These are phyloP conservation scores for Drosophila paramelanica DNA, from an alignment of 2,888 invertebrate species.

Conservation along the genomic window DNA sequence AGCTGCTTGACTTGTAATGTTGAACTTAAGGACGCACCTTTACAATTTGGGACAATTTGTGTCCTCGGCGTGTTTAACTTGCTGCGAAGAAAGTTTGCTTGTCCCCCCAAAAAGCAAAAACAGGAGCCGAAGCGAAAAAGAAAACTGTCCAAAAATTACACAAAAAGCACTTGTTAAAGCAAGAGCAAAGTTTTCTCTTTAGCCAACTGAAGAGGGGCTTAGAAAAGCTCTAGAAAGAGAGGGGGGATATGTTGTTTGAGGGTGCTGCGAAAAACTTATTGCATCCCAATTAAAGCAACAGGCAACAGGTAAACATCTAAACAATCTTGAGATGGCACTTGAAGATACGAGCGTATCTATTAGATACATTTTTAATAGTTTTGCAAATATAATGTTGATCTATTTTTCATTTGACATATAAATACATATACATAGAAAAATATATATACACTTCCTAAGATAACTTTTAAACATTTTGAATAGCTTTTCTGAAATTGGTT, in stretches of 20 bases:
- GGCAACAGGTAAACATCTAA: constrained; percentile 16
- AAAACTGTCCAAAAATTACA: constrained; percentile 24
- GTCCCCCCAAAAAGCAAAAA: constrained; percentile 6
- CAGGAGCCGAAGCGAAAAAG: background rate
- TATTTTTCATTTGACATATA: too few species aligned
- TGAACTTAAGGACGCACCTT: constrained; percentile 32
- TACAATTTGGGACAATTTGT: constrained; percentile 31
- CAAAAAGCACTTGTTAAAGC: constrained; percentile 13
- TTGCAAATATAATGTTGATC: too few species aligned
- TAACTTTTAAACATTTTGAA: too few species aligned
- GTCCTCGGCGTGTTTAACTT: constrained; percentile 39
- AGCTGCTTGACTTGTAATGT: constrained; percentile 5
- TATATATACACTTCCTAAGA: too few species aligned
- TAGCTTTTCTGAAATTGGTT: too few species aligned
- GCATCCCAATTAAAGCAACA: constrained; percentile 34
- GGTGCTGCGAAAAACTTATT: constrained; percentile 3
- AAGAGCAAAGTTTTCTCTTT: constrained; percentile 26
- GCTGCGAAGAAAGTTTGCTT: constrained; percentile 36
- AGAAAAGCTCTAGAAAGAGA: too few species aligned
- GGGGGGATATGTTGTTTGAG: background rate
- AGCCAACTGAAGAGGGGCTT: background rate
- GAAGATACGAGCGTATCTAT: constrained; percentile 30
- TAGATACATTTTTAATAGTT: constrained; percentile 3
- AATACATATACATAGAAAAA: too few species aligned
- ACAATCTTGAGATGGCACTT: constrained; percentile 25